Base-by-base conservation (phyloP, 2,113 vertebrate species). In the Todiramphus saurophagus region DNA sequence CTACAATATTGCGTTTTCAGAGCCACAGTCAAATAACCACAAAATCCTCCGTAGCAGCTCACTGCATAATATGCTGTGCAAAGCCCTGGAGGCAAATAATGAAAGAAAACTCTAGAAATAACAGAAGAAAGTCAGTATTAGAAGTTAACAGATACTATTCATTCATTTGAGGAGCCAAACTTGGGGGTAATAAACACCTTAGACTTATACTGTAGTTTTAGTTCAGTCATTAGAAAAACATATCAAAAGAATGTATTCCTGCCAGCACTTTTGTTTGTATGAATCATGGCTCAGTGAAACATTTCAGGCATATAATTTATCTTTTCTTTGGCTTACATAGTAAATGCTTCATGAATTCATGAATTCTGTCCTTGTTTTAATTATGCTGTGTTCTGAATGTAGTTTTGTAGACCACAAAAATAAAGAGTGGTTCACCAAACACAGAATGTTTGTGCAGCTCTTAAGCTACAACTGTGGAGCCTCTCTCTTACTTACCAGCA, bases 301-400 rank as follows among this genome's bases (percentile, higher is more conserved):
- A 97, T 97, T 97, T 96, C 97, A 97, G 97, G 97, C 97, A 91
- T 97, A 98, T 97, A 97, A 98, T 98, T 98, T 98, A 97, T 98
- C 98, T 98, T 97, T 98, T 98, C 97, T 98, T 97, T 97, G 97
- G 98, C 97, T 93, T 91, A 78, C 96, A 97, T 91, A 97, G 96
- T 97, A 97, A 98, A 98, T 94, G 97, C 97, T 97, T 97, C 96
- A 97, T 97, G 98, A 97, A 97, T 96, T 94, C 94, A 93, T 98
- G 98, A 98, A 98, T 98, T 97, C 98, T 98, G 92, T 85, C 97
- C 97, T 98, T 98, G 98, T 98, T 98, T 98, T 97, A 98, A 98
- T 98, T 97, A 97, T 98, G 95, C 97, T 96, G 95, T 87, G 94
- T 96, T 97, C 97, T 98, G 98, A 98, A 98, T 98, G 98, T 98